Base-by-base conservation (phyloP, 1,140 invertebrate genomes). In the Bombus polaris region DNA sequence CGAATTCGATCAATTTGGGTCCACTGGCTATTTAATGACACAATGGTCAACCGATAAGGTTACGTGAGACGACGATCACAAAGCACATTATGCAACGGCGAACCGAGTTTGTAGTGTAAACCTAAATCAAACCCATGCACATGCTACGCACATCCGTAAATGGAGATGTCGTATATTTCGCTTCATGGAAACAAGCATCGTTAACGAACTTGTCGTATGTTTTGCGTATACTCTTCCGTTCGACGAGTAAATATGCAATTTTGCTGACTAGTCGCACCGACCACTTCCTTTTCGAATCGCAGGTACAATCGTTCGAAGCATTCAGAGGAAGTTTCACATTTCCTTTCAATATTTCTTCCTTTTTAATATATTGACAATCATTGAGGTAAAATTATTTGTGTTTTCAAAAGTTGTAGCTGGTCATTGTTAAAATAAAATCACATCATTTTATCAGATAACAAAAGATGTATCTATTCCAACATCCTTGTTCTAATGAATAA, bases 171-270 rank as follows among this genome's bases (percentile, higher is more conserved):
- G 76, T 87, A 90, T 88, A 85, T 91, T 89, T 87, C 83, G 71
- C 18, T 13, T 32, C 66, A 44, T 70, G 83, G 62, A 82, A 88
- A 91, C 88, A 85, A 87, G 78, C 76, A 39, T 59, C 28, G 80
- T 85, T 90, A 91, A 90, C 89, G 90, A 92, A 68, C 81, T 81
- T 66, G 85, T 47, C n/a, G 81, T 83, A 72, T 73, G 77, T 83
- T 83, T 59, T 62, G 70, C 74, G 83, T n/a, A 62, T 86, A 75
- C 73, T 88, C 80, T 88, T 83, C 83, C 87, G 81, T 86, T 87
- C 72, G 70, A 65, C 66, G 59, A 71, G n/a, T 75, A 88, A 86
- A 86, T 83, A 87, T 72, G 83, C 62, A 39, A 10, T 42, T 28
- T 42, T 13, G 37, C 6, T 42, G 39, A 42, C 39, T 42, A 28